Base-by-base conservation (phyloP, 2,797 vertebrate species). In the Rhinophrynus dorsalis region DNA sequence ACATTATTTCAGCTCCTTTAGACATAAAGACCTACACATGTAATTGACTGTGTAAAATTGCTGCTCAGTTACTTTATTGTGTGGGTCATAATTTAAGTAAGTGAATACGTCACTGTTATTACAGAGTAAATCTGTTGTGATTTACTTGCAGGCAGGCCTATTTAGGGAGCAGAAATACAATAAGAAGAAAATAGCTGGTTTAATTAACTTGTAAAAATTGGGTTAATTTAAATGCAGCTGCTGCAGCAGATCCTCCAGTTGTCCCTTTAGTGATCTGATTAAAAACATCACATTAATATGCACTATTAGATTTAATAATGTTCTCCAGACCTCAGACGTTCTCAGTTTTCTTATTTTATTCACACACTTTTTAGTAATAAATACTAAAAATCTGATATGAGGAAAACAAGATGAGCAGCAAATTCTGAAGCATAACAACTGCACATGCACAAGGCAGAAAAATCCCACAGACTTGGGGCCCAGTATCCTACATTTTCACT, bases 1-100 rank as follows among this genome's bases (percentile, higher is more conserved):
- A 82, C 88, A 92, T 93, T 95, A 96, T 95, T 95, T 94, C 90
- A 91, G 94, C 91, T 91, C 92, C 91, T 94, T 92, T 93, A 92
- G 93, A 91, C 92, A 92, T 86, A 89, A 90, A 92, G 91, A 88
- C 81, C 84, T 83, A 85, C 89, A 86, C 83, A 83, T 86, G 94
- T 98, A 98, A 98, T 98, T 98, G 96, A 92, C 90, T 92, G 82
- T 90, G 87, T 89, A 90, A 91, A 92, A 91, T 91, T 91, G 92
- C 94, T 90, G 93, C 95, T 98, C 93, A 94, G 92, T 94, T 95
- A 92, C 80, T 94, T 92, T 94, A 95, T 96, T 97, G 93, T 98
- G 80, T 76, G 85, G 85, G 91, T 95, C 92, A 92, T 93, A 94
- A 94, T 94, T 93, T 91, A 88, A 92, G 94, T 94, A 95, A 98